Evolutionary conservation across 2,113 vertebrate species (phyloP), one percentile per base, ranked within the genome.

Genomic region (Neogale vison): DNA sequence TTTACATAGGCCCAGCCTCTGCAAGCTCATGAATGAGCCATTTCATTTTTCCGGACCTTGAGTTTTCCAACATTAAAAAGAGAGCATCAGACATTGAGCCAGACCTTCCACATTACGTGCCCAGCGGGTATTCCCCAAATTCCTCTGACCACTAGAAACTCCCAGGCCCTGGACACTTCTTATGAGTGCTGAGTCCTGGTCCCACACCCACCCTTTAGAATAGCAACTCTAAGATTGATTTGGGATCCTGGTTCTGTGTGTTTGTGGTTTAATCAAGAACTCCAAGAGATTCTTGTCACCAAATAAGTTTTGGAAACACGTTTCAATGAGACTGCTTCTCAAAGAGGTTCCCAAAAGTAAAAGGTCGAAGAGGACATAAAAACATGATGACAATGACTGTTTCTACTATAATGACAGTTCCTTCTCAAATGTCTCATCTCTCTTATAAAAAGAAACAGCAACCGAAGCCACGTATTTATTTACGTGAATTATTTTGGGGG

Each of bases 381-480:
- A 63, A 34, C 17, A 50, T 4, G 31, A 42, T 15, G 12, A 2
- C 3, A 52, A 13, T 8, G 69, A 85, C 34, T 26, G 8, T 24
- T 79, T 79, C 55, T 59, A n/a, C 17, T 6, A 2, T 14, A 71
- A 42, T 13, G 34, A 5, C 9, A 0, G n/a, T 12, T 81, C 36
- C 50, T 71, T 61, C 82, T 91, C 79, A n/a, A 26, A 50, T 61
- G 21, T 67, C 79, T 47, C 63, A 24, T 81, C 15, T 71, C 87
- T 92, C 74, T 82, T 79, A 92, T 76, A 89, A 95, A 92, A 96
- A 57, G 74, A 83, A 86, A 63, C 67, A 86, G 80, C 14, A 80
- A 79, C 42, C 39, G 17, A 88, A 93, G 20, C 65, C 42, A 39
- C 24, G 0, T 90, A 7, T 50, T 88, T 96, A 84, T 76, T 90